Evolutionary conservation across 1,140 invertebrate genomes (phyloP), one percentile per base, ranked within the genome.

Genomic region (Halotydeus destructor): DNA sequence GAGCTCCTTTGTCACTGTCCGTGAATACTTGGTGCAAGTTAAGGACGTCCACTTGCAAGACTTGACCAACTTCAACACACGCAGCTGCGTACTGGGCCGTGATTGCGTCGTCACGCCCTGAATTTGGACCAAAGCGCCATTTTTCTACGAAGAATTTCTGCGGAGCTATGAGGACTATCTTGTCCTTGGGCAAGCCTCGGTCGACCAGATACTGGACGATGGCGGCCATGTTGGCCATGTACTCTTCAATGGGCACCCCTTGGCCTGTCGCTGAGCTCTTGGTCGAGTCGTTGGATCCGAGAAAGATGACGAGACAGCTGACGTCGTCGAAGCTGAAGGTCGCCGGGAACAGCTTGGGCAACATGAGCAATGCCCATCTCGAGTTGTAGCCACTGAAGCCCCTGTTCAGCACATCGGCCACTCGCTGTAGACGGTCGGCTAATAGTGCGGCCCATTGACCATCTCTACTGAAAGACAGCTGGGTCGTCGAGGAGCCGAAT

Each of bases 331-430:
- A 42, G 25, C 53, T 41, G 11, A 54, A 48, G 38, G 53, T 39
- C 26, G 50, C 45, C 30, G 47, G 41, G 11, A 62, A 45, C 3
- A 64, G 27, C 28, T 52, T 44, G 18, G 58, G 55, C 19, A 62
- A 43, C 18, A 62, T 53, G 9, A 55, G 41, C 18, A 53, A 52
- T 40, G 55, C 55, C 48, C 51, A 57, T 18, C 56, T 48, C 6
- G 51, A 51, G 40, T 59, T 64, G 45, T 63, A 64, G 0, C 62
- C 61, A 28, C 59, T 61, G 48, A 62, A 62, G 11, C 62, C 62
- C 18, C 62, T 45, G 28, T 52, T 53, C 3, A 64, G 49, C 0
- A 64, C 55, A 53, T 64, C 62, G 55, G 58, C 60, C 42, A 56
- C 54, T 47, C 62, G 61, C n/a, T n/a, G n/a, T n/a, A n/a, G n/a